Evolutionary conservation across 37 sponge, comb jelly and placozoan species (phyloP).

Genomic region (Trichoplax adhaerens): DNA sequence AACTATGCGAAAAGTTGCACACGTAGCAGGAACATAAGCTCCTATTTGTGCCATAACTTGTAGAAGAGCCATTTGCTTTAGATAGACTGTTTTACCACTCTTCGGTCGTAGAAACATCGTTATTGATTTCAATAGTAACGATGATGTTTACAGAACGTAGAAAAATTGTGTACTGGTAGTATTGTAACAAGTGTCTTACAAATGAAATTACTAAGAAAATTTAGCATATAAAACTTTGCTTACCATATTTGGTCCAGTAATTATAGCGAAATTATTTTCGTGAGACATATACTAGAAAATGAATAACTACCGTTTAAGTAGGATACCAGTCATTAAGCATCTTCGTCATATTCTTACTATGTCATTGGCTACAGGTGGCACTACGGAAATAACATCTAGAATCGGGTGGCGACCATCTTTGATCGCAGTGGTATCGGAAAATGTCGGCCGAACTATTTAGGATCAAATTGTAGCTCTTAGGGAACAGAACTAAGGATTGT

Average conservation of each 20-base stretch:
- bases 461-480: too few relatives aligned
- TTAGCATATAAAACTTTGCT: background rate
- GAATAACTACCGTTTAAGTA: background rate
- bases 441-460: conserved; percentile 46
- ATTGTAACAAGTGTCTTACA: too few relatives aligned
- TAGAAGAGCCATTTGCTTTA: conserved; percentile 67
- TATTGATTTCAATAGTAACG: too few relatives aligned
- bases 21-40: conserved; percentile 83
- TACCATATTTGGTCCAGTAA: conserved; percentile 97
- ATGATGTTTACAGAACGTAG: too few relatives aligned
- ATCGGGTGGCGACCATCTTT: conserved; percentile 85
- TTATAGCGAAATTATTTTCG: conserved; percentile 62
- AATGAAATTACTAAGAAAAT: background rate
- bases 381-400: conserved; percentile 43
- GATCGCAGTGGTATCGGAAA: conserved; percentile 86
- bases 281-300: conserved; percentile 51
- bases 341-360: background rate
- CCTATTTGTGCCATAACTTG: conserved; percentile 95
- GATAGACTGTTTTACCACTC: conserved; percentile 68
- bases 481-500: too few relatives aligned
- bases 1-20: conserved; percentile 73
- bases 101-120: background rate
- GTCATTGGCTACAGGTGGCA: conserved; percentile 10
- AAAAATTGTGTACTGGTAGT: too few relatives aligned
- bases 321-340: background rate